Conservation (phyloP, 1,140 invertebrate species). For the Mactra quadrangularis region DNA sequence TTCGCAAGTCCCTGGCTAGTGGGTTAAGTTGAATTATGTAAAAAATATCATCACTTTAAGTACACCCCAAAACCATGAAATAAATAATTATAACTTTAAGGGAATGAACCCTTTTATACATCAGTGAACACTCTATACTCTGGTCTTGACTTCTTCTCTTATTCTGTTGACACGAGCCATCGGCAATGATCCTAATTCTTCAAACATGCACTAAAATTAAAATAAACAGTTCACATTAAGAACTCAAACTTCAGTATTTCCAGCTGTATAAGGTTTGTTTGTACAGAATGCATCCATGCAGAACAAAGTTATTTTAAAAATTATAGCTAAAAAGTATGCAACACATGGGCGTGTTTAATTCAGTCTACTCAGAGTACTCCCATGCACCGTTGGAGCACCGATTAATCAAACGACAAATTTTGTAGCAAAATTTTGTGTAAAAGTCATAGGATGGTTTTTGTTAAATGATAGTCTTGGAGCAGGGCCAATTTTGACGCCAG, state of each 20-base stretch:
- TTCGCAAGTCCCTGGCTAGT: no score
- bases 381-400: background rate
- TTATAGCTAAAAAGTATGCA: background rate
- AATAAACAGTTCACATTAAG: conserved; percentile 63
- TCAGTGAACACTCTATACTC: background rate
- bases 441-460: no score
- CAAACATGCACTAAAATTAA: conserved; percentile 90
- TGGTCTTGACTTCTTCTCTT: conserved; percentile 45
- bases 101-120: no score
- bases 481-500: no score
- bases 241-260: background rate
- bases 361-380: no score
- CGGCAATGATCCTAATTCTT: conserved; percentile 90
- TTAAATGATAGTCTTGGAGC: no score
- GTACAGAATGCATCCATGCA: background rate
- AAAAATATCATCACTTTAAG: no score
- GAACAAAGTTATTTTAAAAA: no score
- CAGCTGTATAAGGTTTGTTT: background rate
- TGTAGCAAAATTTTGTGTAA: background rate
- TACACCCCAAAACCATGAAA: no score
- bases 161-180: conserved; percentile 85
- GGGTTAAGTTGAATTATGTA: no score
- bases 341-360: no score
- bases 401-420: background rate
- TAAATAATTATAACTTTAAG: no score